phyloP scores from a whole-genome alignment of 2,888 invertebrate genomes.

The Hydroisotoma schaefferi region DNA sequence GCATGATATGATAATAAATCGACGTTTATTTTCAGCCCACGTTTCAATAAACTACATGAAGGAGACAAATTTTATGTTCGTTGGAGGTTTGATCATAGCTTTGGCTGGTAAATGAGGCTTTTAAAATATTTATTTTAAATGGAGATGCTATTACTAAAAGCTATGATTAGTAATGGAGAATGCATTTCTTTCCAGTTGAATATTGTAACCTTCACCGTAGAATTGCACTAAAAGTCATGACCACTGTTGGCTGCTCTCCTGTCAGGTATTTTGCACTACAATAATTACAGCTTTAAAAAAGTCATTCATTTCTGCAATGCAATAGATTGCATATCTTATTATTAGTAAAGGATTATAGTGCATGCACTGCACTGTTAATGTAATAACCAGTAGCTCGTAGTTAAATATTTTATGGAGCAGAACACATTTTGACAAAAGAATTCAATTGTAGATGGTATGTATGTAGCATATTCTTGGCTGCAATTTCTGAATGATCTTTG shows the following conservation, averaged over 20 bases:
- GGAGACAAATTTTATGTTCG: slow-evolving; percentile 49
- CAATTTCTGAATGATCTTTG: neutral
- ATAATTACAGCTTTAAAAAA: too few species aligned
- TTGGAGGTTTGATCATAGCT: slow-evolving; percentile 47
- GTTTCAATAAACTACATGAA: slow-evolving; percentile 43
- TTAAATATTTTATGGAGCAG: too few species aligned
- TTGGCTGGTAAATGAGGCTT: too few species aligned
- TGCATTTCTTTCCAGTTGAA: too few species aligned
- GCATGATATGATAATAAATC: too few species aligned
- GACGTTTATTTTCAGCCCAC: slow-evolving; percentile 23
- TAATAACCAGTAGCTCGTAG: too few species aligned
- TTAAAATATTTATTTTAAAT: too few species aligned
- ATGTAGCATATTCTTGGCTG: neutral
- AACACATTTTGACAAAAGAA: neutral
- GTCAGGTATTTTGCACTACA: slow-evolving; percentile 32
- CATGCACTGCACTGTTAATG: too few species aligned
- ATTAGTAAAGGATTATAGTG: too few species aligned
- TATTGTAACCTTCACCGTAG: slow-evolving; percentile 56
- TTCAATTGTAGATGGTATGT: neutral
- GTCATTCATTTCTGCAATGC: too few species aligned
- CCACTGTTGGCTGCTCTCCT: slow-evolving; percentile 37
- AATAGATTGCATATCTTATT: neutral
- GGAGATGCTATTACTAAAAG: too few species aligned
- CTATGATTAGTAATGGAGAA: slow-evolving; percentile 56
- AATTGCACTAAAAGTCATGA: slow-evolving; percentile 54